Evolutionary conservation across 2,113 vertebrate genomes (phyloP), one percentile per base, ranked within the genome.

Genomic region (Tyto alba): DNA sequence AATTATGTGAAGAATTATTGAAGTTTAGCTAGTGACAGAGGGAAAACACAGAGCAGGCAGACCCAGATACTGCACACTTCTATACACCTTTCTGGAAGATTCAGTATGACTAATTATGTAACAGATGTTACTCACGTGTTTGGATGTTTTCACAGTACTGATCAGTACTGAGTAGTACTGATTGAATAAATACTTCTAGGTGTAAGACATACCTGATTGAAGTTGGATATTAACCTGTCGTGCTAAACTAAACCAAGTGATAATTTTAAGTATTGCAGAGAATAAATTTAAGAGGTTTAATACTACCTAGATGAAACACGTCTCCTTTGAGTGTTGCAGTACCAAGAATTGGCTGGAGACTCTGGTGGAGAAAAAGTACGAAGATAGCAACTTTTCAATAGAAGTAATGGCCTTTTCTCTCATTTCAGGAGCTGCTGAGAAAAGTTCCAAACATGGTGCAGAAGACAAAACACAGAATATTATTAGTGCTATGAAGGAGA

Each of bases 381-480:
- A 76, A 80, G 14, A 59, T 16, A 66, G 23, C 19, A 62, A 10
- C 22, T 43, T 77, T 41, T 60, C 38, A 41, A 5, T 69, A 17
- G 20, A 41, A 12, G 6, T 41, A 55, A 30, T 95, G 21, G 32
- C 55, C 20, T 85, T 93, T 95, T 76, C 60, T 96, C 85, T 74
- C 75, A 13, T 80, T 94, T 47, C 52, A 99, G 99, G 99, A 94
- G 99, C 99, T 7, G 99, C 99, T 72, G 99, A 99, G 97, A 99
- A 99, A 98, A 99, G 99, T 97, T 99, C 99, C 34, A 99, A 99
- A 93, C 99, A 99, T 14, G 99, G 99, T 8, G 99, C 99, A 0
- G 99, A 99, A 94, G 99, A 99, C 97, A 99, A 99, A 97, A 99
- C 99, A 48, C 99, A 99, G 95, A 99, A 99, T 89, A 99, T 99